Base-by-base conservation (phyloP, 2,113 vertebrate genomes). In the Ondatra zibethicus region DNA sequence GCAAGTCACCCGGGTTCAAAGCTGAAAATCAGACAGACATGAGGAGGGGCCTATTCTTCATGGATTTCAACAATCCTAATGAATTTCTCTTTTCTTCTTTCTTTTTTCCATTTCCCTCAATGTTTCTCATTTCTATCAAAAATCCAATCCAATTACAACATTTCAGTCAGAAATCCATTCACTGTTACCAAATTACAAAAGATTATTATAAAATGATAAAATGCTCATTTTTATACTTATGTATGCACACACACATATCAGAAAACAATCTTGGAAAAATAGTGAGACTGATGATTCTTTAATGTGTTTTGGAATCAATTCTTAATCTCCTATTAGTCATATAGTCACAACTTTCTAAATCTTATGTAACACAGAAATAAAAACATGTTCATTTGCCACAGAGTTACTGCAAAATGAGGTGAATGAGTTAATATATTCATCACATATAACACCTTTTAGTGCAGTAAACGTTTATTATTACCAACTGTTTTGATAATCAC, bases 21-120 rank as follows among this genome's bases (percentile, higher is more conserved):
- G 3, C 27, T 66, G 3, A 52, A 12, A 42, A 7, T 27, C 66
- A 13, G 27, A 21, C 19, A 0, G 3, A 7, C 2, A 63, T 23
- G 47, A 66, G 14, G 19, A 95, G 25, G 63, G 39, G 17, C 29
- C 0, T 12, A 29, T 3, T 31, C 8, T 23, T 61, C 6, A 66
- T 7, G 16, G 1, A 36, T 81, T 63, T 63, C 31, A 14, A 1
- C 19, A 39, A 52, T 42, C 14, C 4, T 36, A 82, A 58, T 78
- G 29, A 6, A 21, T 31, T 92, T 92, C 42, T 66, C 31, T 63
- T 91, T 92, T 77, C 72, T 61, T 89, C 7, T 81, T 29, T 78
- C 4, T 70, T 78, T 84, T 89, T 58, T 42, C 13, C 1, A 47
- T 27, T 90, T 36, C 25, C 5, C 14, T 82, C 12, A 1, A 66